Conservation (phyloP, 1,140 invertebrate genomes). For the Drosophila sulfurigaster region DNA sequence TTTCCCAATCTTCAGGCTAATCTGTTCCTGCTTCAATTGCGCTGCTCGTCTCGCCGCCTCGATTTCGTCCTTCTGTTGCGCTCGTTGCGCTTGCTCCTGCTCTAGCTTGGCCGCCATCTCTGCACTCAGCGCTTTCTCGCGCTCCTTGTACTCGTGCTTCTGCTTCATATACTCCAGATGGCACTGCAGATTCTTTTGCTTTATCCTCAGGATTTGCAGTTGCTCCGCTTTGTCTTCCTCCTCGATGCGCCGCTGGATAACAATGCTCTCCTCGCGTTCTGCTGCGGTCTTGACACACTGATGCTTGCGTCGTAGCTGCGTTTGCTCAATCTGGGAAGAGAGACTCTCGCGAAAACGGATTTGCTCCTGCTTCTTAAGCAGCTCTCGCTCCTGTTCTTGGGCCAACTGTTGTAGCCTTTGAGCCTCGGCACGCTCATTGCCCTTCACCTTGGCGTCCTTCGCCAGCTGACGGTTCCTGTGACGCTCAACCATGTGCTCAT, state of each 20-base stretch:
- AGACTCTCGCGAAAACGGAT: conserved; percentile 33
- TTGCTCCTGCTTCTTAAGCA: conserved; percentile 45
- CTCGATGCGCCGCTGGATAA: conserved; percentile 51
- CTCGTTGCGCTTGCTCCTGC: conserved; percentile 27
- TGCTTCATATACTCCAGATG: conserved; percentile 53
- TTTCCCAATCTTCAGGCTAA: conserved; percentile 53
- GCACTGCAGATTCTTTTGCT: conserved; percentile 35
- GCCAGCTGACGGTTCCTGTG: conserved; percentile 16
- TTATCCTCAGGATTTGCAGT: conserved; percentile 18
- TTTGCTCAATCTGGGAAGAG: conserved; percentile 47
- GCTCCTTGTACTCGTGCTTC: conserved; percentile 19
- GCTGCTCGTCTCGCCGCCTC: conserved; percentile 20
- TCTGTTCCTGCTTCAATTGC: conserved; percentile 50
- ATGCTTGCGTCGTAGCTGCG: conserved; percentile 23
- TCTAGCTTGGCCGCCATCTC: conserved; percentile 23
- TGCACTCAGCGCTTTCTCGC: conserved; percentile 7
- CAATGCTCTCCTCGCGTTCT: conserved; percentile 49
- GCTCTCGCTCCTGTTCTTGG: conserved; percentile 28
- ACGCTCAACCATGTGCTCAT: conserved; percentile 36
- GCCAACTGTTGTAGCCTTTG: conserved; percentile 36
- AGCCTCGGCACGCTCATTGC: conserved; percentile 33
- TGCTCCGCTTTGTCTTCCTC: conserved; percentile 51
- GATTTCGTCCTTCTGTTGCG: conserved; percentile 12
- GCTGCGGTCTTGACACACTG: conserved; percentile 35
- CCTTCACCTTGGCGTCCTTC: conserved; percentile 8